Conservation (phyloP, 2,888 invertebrate species). For the Dicycla oo region DNA sequence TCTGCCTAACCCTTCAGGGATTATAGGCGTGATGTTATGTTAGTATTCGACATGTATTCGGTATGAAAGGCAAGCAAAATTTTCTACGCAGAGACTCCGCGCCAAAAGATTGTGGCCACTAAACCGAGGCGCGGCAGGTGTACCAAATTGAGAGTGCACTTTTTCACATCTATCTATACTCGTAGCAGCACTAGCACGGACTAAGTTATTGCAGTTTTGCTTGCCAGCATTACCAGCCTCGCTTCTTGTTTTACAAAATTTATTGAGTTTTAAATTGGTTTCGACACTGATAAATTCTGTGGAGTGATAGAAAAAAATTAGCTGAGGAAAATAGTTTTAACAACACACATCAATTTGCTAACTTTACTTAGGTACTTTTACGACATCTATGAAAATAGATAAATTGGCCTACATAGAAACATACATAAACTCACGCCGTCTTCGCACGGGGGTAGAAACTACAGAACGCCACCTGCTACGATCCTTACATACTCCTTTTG, state of each 20-base stretch:
- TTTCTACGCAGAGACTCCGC: slow-evolving; percentile 6
- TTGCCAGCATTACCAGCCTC: slow-evolving; percentile 8
- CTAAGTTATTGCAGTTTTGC: slow-evolving; percentile 40
- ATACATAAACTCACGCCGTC: too few relatives aligned
- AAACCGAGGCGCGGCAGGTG: slow-evolving; percentile 41
- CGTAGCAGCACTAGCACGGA: slow-evolving; percentile 23
- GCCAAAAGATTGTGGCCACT: slow-evolving; percentile 41
- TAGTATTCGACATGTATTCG: neutral
- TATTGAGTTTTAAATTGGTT: slow-evolving; percentile 44
- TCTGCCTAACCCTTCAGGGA: too few relatives aligned
- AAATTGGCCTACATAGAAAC: too few relatives aligned
- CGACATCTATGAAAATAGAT: neutral
- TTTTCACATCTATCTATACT: slow-evolving; percentile 34
- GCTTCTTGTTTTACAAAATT: slow-evolving; percentile 29
- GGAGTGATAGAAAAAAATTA: neutral
- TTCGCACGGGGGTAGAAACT: too few relatives aligned
- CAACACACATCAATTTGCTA: neutral
- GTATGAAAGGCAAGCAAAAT: slow-evolving; percentile 12
- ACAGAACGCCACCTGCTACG: too few relatives aligned
- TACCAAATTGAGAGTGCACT: slow-evolving; percentile 41
- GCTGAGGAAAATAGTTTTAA: neutral
- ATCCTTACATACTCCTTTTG: too few relatives aligned
- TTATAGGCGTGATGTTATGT: too few relatives aligned
- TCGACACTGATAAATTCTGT: slow-evolving; percentile 36
- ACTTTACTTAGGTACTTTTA: neutral